A percentile compares a stretch with the other conserved stretches of the same genome.
phyloP scores from a whole-genome alignment of 2,113 vertebrate genomes.

The Sphaerodactylus townsendi region DNA sequence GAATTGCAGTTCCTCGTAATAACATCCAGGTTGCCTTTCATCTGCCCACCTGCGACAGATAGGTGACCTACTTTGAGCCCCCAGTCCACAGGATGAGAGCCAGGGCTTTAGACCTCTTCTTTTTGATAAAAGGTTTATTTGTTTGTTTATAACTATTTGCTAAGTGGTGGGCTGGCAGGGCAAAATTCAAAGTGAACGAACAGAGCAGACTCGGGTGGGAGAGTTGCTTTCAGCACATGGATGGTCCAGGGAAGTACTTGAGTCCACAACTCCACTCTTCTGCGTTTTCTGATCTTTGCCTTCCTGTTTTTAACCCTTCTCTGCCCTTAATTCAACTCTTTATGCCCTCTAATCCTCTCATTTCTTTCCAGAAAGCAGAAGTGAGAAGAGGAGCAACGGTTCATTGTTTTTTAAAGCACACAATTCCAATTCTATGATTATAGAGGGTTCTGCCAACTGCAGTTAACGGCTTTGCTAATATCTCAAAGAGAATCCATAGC shows the following conservation, averaged over 20 bases:
- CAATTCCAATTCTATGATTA: background rate
- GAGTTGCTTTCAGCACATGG: background rate
- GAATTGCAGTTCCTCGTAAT: too few relatives aligned
- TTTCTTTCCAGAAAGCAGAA: background rate
- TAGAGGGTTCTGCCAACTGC: background rate
- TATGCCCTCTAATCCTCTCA: background rate
- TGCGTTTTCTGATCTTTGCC: rapidly evolving
- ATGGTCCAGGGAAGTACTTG: background rate
- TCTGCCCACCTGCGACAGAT: too few relatives aligned
- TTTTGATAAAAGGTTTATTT: too few relatives aligned
- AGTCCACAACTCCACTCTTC: background rate
- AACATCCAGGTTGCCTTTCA: too few relatives aligned
- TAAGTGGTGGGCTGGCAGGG: background rate
- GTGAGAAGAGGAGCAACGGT: background rate
- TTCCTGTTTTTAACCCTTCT: rapidly evolving
- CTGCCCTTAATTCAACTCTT: background rate
- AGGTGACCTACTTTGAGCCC: too few relatives aligned
- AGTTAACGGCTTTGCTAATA: background rate
- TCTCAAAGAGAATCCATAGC: background rate
- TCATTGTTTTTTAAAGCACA: background rate
- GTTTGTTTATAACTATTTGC: background rate
- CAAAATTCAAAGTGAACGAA: background rate
- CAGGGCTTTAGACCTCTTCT: background rate
- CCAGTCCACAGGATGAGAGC: too few relatives aligned
- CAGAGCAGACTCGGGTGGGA: background rate